Conservation (phyloP, 1,140 invertebrate genomes). For the Gyrodactylus bullatarudis region DNA sequence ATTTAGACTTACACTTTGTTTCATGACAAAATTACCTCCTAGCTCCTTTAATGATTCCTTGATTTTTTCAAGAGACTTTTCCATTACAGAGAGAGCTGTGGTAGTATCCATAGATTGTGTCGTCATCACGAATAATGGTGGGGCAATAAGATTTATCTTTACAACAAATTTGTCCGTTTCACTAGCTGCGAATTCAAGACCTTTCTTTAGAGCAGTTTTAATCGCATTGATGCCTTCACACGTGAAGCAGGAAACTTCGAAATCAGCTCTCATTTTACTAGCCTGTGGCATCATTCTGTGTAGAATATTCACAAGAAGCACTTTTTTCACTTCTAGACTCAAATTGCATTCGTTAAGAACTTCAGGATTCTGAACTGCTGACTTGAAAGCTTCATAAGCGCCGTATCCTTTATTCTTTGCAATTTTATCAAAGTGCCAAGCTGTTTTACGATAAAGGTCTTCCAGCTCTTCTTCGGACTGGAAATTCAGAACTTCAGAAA, state of each 20-base stretch:
- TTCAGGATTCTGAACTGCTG: slow-evolving; percentile 17
- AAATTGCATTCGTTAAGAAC: slow-evolving; percentile 79
- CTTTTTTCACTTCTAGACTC: slow-evolving; percentile 58
- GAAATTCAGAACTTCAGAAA: slow-evolving; percentile 66
- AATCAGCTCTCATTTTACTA: slow-evolving; percentile 61
- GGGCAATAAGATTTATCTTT: slow-evolving; percentile 79
- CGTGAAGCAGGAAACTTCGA: slow-evolving; percentile 87
- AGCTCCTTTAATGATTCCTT: slow-evolving; percentile 40
- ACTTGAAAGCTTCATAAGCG: background rate
- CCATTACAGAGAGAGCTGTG: slow-evolving; percentile 41
- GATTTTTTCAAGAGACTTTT: slow-evolving; percentile 48
- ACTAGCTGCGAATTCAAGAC: slow-evolving; percentile 40
- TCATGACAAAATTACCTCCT: slow-evolving; percentile 64
- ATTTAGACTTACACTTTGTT: slow-evolving; percentile 43
- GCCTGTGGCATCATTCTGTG: slow-evolving; percentile 81
- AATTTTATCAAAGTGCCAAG: slow-evolving; percentile 92
- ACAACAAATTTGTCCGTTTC: slow-evolving; percentile 60
- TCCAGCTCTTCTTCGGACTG: slow-evolving; percentile 61
- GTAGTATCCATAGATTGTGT: slow-evolving; percentile 77
- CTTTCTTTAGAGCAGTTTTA: slow-evolving; percentile 56
- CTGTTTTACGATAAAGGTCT: slow-evolving; percentile 76
- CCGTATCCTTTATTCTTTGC: slow-evolving; percentile 47
- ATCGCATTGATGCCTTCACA: slow-evolving; percentile 98
- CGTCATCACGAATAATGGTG: slow-evolving; percentile 87
- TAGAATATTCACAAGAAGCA: slow-evolving; percentile 67